phyloP scores from a whole-genome alignment of 64 coral and sea anemone genomes.

The Orbicella faveolata region DNA sequence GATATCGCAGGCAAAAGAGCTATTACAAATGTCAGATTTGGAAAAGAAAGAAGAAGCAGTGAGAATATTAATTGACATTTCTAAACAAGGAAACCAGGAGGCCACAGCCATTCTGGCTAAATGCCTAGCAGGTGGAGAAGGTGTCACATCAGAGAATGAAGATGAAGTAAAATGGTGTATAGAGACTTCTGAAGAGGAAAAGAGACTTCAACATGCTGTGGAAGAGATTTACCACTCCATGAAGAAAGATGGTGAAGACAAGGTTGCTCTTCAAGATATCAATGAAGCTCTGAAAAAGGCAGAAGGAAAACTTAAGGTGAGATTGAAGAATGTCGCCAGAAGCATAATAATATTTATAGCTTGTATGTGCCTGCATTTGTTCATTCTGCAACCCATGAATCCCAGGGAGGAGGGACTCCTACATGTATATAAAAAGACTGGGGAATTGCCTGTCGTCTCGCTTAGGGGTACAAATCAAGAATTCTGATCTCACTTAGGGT shows the following conservation, averaged over 20 bases:
- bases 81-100: conserved; percentile 35
- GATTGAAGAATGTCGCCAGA: too few species aligned
- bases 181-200: conserved; percentile 57
- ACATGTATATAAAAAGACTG: too few species aligned
- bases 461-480: too few species aligned
- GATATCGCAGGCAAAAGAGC: background rate
- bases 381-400: too few species aligned
- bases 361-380: too few species aligned
- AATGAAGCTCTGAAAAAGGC: conserved; percentile 67
- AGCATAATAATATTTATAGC: too few species aligned
- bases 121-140: conserved; percentile 35
- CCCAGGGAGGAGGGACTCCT: too few species aligned
- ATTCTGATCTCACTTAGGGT: too few species aligned
- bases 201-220: conserved; percentile 58
- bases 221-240: conserved; percentile 68
- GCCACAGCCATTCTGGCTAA: conserved; percentile 36
- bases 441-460: too few species aligned
- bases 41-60: conserved; percentile 48
- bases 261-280: conserved; percentile 69
- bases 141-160: conserved; percentile 45
- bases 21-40: background rate
- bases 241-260: conserved; percentile 75
- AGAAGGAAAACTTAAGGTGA: conserved; percentile 49
- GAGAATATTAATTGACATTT: conserved; percentile 32
- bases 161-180: conserved; percentile 42